Percentiles rank a stretch among this genome's conserved stretches.
phyloP scores from a whole-genome alignment of 2,797 vertebrate genomes.

The Pagetopsis macropterus region DNA sequence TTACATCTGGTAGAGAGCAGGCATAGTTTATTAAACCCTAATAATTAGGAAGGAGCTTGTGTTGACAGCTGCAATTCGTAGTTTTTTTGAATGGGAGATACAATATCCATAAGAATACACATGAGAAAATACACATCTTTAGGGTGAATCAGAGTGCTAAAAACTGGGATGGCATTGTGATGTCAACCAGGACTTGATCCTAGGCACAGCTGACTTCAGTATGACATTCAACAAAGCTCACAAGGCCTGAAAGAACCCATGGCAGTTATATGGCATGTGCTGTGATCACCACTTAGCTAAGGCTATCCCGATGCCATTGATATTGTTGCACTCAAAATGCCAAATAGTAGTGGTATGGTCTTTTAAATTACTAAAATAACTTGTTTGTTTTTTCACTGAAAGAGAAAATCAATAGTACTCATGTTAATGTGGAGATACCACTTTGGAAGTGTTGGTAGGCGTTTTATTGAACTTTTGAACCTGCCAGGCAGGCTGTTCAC shows the following conservation, averaged over 20 bases:
- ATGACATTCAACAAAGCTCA: too few relatives aligned
- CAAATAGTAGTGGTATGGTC: neutral
- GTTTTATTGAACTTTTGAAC: neutral
- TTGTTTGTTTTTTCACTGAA: neutral
- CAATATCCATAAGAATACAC: conserved; percentile 7
- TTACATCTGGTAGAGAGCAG: conserved; percentile 37
- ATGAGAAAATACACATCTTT: neutral
- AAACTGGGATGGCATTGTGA: neutral
- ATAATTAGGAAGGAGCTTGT: conserved; percentile 24
- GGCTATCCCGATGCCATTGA: neutral
- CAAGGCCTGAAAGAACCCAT: too few relatives aligned
- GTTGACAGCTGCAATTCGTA: conserved; percentile 20
- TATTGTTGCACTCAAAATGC: neutral
- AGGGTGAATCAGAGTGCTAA: neutral
- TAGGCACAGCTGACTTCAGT: neutral
- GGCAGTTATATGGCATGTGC: too few relatives aligned
- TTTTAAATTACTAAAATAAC: neutral
- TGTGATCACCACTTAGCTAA: neutral
- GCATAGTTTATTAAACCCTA: conserved; percentile 61
- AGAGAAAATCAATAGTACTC: neutral
- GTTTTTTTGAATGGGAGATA: neutral
- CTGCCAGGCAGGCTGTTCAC: neutral
- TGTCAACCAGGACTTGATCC: neutral
- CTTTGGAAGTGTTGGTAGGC: neutral
- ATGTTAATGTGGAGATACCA: neutral